Conservation (phyloP, 2,113 vertebrate genomes). For the Archocentrus centrarchus region DNA sequence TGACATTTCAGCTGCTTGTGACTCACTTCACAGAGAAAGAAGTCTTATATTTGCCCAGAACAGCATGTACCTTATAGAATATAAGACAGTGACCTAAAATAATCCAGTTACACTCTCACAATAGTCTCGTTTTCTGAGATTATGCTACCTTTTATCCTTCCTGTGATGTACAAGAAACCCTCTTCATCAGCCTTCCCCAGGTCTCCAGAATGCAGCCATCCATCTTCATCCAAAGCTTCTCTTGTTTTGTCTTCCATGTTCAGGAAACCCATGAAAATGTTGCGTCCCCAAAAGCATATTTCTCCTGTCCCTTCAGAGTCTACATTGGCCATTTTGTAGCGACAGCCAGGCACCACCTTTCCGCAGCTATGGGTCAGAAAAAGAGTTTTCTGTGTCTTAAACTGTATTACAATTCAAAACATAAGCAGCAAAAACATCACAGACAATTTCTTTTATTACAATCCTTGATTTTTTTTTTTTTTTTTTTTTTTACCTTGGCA, state of each 20-base stretch:
- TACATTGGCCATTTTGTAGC: constrained; percentile 81
- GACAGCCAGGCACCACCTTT: constrained; percentile 86
- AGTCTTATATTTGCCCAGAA: not conserved
- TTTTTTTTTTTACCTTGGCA: constrained; percentile 80
- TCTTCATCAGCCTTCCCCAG: constrained; percentile 84
- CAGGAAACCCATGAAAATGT: constrained; percentile 91
- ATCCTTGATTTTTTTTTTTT: constrained; percentile 7
- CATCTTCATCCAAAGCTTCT: constrained; percentile 86
- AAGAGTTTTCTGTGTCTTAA: not conserved
- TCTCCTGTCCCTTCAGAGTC: constrained; percentile 84
- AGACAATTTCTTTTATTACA: not conserved
- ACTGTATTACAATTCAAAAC: not conserved
- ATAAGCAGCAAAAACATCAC: not conserved
- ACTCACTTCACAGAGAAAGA: not conserved
- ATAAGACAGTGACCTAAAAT: not conserved
- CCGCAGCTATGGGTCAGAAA: constrained; percentile 79
- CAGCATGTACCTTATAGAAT: not conserved
- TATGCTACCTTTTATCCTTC: constrained; percentile 87
- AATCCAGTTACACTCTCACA: not conserved
- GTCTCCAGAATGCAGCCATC: constrained; percentile 90
- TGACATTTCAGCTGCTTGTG: constrained; percentile 25
- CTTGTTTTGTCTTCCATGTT: constrained; percentile 89
- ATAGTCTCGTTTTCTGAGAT: not conserved
- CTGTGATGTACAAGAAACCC: constrained; percentile 89
- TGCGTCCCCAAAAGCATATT: constrained; percentile 91